phyloP scores from a whole-genome alignment of 2,888 invertebrate genomes.

The Mesodorylaimus sp. region DNA sequence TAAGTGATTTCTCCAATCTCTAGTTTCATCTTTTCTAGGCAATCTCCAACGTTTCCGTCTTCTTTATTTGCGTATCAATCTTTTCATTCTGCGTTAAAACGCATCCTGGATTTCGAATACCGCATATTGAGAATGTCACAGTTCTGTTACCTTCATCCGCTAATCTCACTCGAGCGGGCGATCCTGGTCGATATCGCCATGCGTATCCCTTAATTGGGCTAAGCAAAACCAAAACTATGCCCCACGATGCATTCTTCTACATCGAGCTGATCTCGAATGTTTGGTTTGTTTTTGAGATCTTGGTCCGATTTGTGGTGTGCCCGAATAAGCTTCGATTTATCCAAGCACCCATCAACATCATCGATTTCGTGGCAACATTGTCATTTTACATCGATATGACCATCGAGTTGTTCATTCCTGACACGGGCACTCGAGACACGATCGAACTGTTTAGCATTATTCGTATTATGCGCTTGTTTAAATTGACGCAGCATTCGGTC shows the following conservation, averaged over 20 bases:
- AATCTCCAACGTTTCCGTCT: slow-evolving; percentile 72
- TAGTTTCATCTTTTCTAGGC: too few relatives aligned
- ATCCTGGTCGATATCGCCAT: slow-evolving; percentile 24
- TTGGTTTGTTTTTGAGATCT: slow-evolving; percentile 84
- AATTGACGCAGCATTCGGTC: slow-evolving; percentile 34
- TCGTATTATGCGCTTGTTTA: slow-evolving; percentile 35
- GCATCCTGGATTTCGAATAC: slow-evolving; percentile 82
- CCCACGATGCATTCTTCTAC: slow-evolving; percentile 58
- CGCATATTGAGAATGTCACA: slow-evolving; percentile 37
- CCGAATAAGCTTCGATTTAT: slow-evolving; percentile 57
- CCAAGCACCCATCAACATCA: slow-evolving; percentile 84
- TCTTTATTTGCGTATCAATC: slow-evolving; percentile 87
- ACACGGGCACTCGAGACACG: slow-evolving; percentile 15
- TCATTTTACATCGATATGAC: slow-evolving; percentile 94
- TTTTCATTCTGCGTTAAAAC: slow-evolving; percentile 87
- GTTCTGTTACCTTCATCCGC: too few relatives aligned
- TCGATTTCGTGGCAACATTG: slow-evolving; percentile 94
- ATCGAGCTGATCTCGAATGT: slow-evolving; percentile 80
- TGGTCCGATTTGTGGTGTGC: slow-evolving; percentile 65
- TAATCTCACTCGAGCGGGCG: slow-evolving; percentile 12
- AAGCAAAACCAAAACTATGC: slow-evolving; percentile 33
- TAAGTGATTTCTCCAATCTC: too few relatives aligned
- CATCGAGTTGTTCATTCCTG: slow-evolving; percentile 52
- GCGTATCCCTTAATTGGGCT: slow-evolving; percentile 13
- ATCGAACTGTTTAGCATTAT: slow-evolving; percentile 35